Evolutionary conservation across 2,797 vertebrate genomes (phyloP), one percentile per base, ranked within the genome.

Genomic region (Esox masquinongy): DNA sequence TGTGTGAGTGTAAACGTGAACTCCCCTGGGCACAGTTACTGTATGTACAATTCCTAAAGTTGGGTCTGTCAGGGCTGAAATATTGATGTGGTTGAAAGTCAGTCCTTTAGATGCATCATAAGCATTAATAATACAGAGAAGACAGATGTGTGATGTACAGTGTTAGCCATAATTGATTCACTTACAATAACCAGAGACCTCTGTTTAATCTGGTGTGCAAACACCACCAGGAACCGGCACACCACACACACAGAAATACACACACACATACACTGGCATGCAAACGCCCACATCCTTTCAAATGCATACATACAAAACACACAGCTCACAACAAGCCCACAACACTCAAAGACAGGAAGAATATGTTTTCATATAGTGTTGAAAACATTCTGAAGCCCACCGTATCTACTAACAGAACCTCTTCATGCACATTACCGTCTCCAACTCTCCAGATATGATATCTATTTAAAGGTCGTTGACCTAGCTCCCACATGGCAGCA

Each of bases 61-160:
- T 61, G 51, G 70, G 26, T 26, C 49, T 39, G 16, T 31, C 29
- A 67, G 75, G 74, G 61, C 79, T 83, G 29, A 74, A 75, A 86
- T 70, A 70, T 66, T 59, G 2, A 70, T 68, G 77, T 31, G 39
- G 66, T 77, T 82, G 50, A 74, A 87, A 82, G 76, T 78, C 72
- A 19, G 24, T 39, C 24, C 67, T 68, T 26, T 0, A 2, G 43
- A 56, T 79, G 64, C 74, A 72, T 70, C 50, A 78, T 24, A 74
- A 66, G 19, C 50, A 84, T 79, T 68, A 80, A 83, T 77, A 81
- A 85, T 72, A 34, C 61, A 77, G 68, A 59, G 31, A 72, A 61
- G 70, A 66, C 51, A 53, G 68, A 70, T 53, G n/a, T 53, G 72
- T 67, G 75, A 70, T 74, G 74, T 43, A 51, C 15, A 68, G 63